phyloP scores from a whole-genome alignment of 2,888 invertebrate species.

The Physocephala rufipes region DNA sequence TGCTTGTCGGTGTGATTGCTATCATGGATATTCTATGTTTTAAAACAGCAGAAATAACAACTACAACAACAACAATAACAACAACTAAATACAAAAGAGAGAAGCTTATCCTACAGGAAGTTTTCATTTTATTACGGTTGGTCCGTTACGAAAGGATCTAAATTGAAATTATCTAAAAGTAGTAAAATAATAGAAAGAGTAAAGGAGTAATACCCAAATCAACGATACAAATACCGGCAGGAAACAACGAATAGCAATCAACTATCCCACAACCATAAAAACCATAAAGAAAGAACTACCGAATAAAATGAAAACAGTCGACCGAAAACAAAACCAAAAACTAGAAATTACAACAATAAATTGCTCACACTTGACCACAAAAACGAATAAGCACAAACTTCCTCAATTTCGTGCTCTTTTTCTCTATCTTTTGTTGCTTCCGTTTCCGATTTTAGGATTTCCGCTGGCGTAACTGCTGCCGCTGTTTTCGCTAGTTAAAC shows the following conservation, averaged over 20 bases:
- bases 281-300: not conserved
- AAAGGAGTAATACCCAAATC: not conserved
- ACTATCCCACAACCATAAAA: not conserved
- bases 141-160: not conserved
- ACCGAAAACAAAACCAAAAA: not conserved
- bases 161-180: not conserved
- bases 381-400: not conserved
- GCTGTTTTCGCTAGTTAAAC: not conserved
- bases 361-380: not conserved
- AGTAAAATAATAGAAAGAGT: not conserved
- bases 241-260: not conserved
- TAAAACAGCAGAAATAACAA: not conserved
- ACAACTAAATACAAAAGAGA: not conserved
- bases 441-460: not conserved
- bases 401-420: not conserved
- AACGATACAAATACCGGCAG: not conserved
- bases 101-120: not conserved
- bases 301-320: not conserved
- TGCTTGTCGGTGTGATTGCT: no score
- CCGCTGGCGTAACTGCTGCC: not conserved
- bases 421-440: not conserved
- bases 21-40: no score
- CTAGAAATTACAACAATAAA: not conserved
- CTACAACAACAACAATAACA: not conserved
- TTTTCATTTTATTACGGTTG: slow-evolving; percentile 27